Conservation (phyloP, 2,888 invertebrate genomes). For the Amphipoea lucens region DNA sequence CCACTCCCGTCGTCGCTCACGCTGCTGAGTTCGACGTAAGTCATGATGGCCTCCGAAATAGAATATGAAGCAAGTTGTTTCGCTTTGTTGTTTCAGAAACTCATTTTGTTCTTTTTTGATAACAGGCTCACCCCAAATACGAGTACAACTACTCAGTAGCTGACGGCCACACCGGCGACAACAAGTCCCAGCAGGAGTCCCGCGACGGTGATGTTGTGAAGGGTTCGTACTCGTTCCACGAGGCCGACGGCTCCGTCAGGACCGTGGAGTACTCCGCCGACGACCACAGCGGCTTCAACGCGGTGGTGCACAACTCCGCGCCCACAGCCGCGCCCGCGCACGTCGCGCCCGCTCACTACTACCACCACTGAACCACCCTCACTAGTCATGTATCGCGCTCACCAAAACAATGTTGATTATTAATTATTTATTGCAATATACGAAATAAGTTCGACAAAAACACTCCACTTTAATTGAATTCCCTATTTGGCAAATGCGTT, state of each 20-base stretch:
- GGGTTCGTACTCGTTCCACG: constrained; percentile 89
- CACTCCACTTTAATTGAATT: background rate
- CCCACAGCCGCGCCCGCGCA: constrained; percentile 70
- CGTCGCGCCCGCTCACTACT: constrained; percentile 69
- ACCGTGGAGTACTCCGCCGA: constrained; percentile 90
- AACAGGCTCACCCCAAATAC: constrained; percentile 83
- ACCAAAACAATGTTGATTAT: constrained; percentile 55
- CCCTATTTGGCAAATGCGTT: background rate
- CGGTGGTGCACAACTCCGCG: constrained; percentile 80
- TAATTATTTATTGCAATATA: constrained; percentile 62
- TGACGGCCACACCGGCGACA: constrained; percentile 90
- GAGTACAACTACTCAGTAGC: constrained; percentile 90
- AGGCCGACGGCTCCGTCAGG: constrained; percentile 90
- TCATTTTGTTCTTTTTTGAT: background rate
- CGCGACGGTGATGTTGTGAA: constrained; percentile 90
- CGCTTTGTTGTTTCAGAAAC: too few species aligned
- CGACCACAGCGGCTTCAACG: constrained; percentile 88
- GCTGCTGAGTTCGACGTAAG: constrained; percentile 61
- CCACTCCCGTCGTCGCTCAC: constrained; percentile 34
- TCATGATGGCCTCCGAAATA: background rate
- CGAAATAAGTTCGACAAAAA: constrained; percentile 49
- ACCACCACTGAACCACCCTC: constrained; percentile 68
- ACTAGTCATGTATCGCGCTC: constrained; percentile 34
- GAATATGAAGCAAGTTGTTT: too few species aligned
- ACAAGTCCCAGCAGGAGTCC: constrained; percentile 89